Percentiles rank a stretch among this genome's conserved stretches.
Conservation (phyloP, 2,113 vertebrate genomes). For the Cheirogaleus medius region DNA sequence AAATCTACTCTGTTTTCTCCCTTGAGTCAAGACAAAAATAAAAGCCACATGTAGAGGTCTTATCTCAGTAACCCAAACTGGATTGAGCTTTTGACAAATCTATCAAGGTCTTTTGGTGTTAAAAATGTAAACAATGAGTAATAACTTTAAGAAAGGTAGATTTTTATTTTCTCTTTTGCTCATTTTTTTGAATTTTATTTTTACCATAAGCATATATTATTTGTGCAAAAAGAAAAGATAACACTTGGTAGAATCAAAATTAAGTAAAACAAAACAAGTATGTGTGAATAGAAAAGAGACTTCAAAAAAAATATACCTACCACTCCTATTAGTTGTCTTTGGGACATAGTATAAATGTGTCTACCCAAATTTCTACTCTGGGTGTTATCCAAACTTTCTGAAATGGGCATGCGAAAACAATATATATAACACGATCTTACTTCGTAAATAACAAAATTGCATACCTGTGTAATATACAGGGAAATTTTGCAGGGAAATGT, state of each 20-base stretch:
- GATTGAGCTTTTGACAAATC: background rate
- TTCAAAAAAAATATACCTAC: background rate
- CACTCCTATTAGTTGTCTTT: background rate
- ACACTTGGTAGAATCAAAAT: background rate
- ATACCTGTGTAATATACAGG: background rate
- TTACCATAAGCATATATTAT: background rate
- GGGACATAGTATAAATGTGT: background rate
- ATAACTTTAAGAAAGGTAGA: background rate
- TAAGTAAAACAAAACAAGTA: background rate
- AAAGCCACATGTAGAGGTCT: background rate
- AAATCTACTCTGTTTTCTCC: background rate
- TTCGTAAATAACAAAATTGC: background rate
- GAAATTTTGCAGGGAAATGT: background rate
- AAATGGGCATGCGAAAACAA: background rate
- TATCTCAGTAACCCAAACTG: background rate
- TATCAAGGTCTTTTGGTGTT: background rate
- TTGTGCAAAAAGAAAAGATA: background rate
- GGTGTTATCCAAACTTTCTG: background rate
- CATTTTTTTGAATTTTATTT: background rate
- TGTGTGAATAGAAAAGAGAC: background rate
- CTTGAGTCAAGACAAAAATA: background rate
- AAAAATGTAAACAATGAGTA: background rate
- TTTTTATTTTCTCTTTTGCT: background rate
- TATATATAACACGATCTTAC: accelerated
- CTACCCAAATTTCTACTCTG: background rate